Base-by-base conservation (phyloP, 2,888 invertebrate genomes). In the Helleia helle region DNA sequence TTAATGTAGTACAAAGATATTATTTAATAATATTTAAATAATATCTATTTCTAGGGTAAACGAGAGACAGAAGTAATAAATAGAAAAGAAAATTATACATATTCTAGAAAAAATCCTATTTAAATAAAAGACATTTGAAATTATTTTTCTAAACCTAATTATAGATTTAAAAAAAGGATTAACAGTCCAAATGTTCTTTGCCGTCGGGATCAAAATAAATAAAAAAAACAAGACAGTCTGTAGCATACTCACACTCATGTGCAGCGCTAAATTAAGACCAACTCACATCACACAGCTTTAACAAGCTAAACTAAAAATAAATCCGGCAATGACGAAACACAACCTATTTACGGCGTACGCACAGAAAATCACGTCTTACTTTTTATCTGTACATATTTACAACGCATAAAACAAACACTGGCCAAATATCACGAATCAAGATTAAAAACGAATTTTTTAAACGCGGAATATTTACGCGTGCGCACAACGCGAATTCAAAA, bases 231-330 rank as follows among this genome's bases (percentile, higher is more conserved):
- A 77, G 72, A 63, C 67, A 59, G 60, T 47, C 58, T 53, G 64
- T 55, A 56, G 57, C 65, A 72, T 77, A 80, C 79, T 76, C 71
- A 79, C 75, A 72, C 71, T 65, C 61, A 63, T 68, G 65, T 65
- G 64, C 70, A 70, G 65, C 56, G 74, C 81, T 83, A 83, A 79
- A 74, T 81, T 76, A 80, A 83, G 83, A 81, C 58, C 74, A 58
- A 64, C 79, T 65, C 75, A 62, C 74, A 73, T 64, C 69, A 65
- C 71, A 71, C 73, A 73, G 66, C 74, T 74, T 72, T 73, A 76
- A 77, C 80, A 79, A 76, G 79, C 79, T 75, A 72, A 72, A 74
- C 80, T 83, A 83, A 77, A 81, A 81, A 81, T 81, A 80, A 69
- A 58, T 59, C 59, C 59, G 59, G 64, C 64, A 65, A 55, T 77